Conservation (phyloP, 2,113 vertebrate genomes). For the Apistogramma diplotaenia region DNA sequence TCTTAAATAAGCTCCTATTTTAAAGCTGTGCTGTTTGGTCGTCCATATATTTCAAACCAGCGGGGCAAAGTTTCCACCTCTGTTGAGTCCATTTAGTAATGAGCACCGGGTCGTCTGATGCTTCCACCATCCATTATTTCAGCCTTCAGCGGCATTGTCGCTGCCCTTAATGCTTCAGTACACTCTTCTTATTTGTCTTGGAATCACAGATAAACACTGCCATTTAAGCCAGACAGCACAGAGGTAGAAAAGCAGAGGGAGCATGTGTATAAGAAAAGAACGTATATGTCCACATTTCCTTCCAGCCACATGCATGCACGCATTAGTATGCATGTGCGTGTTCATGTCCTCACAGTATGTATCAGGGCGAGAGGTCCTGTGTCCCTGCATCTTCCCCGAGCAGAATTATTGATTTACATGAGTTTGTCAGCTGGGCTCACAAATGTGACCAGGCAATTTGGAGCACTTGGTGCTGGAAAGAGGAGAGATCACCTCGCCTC, state of each 20-base stretch:
- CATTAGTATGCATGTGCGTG: constrained; percentile 41
- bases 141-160: constrained; percentile 44
- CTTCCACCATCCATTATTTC: constrained; percentile 73
- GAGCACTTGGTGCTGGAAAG: constrained; percentile 68
- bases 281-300: not conserved
- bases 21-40: constrained; percentile 17
- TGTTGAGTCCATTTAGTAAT: constrained; percentile 70
- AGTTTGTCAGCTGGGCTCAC: constrained; percentile 74
- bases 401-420: constrained; percentile 75
- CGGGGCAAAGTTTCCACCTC: constrained; percentile 43
- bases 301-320: constrained; percentile 2
- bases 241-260: constrained; percentile 13
- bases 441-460: constrained; percentile 77
- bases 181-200: constrained; percentile 68
- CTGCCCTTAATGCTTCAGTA: constrained; percentile 66
- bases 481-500: constrained; percentile 67
- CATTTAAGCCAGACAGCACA: constrained; percentile 57
- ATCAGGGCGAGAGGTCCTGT: constrained; percentile 12
- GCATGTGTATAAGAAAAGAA: not conserved
- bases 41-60: constrained; percentile 19
- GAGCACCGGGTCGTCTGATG: constrained; percentile 58
- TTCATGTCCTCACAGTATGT: constrained; percentile 12
- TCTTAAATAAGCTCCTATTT: constrained; percentile 45
- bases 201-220: constrained; percentile 69
- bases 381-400: constrained; percentile 52